Evolutionary conservation across 2,797 vertebrate genomes (phyloP).

Genomic region (Yasuhikotakia modesta): DNA sequence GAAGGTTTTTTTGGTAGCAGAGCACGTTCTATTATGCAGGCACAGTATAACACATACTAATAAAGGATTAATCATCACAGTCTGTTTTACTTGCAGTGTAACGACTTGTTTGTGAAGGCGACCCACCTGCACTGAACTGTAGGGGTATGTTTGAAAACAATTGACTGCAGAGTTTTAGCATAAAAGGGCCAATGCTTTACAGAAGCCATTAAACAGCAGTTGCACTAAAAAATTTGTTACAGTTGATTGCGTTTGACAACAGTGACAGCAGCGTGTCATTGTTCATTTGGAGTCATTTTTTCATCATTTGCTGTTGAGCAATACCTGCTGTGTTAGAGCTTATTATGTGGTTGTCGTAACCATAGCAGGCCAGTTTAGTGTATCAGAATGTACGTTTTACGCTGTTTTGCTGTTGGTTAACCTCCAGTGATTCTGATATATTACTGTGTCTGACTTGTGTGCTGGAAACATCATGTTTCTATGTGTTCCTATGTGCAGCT

Average conservation of each 20-base stretch:
- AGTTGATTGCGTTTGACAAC: neutral
- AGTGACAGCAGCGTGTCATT: constrained; percentile 8
- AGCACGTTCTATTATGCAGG: constrained; percentile 22
- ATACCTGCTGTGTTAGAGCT: neutral
- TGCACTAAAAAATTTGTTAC: neutral
- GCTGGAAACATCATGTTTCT: neutral
- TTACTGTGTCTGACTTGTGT: neutral
- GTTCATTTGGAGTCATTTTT: neutral
- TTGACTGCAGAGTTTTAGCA: constrained; percentile 8
- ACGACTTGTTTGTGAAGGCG: neutral
- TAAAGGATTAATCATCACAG: constrained; percentile 25
- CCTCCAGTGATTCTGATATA: neutral
- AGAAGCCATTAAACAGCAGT: neutral
- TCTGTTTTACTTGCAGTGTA: constrained; percentile 14
- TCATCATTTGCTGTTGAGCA: constrained; percentile 5
- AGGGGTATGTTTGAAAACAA: constrained; percentile 1
- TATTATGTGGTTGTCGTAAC: neutral
- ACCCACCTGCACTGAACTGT: constrained; percentile 14
- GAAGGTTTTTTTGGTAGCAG: constrained; percentile 17
- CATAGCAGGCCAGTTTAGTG: neutral
- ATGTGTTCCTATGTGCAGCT: neutral
- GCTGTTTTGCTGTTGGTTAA: neutral
- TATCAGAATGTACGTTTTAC: no score
- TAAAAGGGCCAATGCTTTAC: neutral
- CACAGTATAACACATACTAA: constrained; percentile 26